Conservation (phyloP, 2,888 invertebrate species). For the Orthosia gracilis region DNA sequence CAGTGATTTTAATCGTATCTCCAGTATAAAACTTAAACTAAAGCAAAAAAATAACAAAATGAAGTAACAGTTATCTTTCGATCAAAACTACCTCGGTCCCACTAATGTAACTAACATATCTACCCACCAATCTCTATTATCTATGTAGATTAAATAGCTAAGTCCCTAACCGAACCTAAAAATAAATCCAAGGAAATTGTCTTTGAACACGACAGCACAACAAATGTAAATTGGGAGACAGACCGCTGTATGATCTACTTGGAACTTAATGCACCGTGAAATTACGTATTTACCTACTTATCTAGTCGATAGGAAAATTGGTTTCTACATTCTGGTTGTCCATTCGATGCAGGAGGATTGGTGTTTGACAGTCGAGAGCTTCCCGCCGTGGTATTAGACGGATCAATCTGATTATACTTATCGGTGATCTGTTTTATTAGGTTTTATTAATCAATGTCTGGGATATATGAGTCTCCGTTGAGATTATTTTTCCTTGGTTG, state of each 20-base stretch:
- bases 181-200: conserved; percentile 67
- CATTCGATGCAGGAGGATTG: conserved; percentile 82
- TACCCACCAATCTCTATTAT: conserved; percentile 60
- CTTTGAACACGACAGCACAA: conserved; percentile 69
- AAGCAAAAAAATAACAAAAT: not conserved
- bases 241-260: conserved; percentile 81
- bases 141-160: conserved; percentile 68
- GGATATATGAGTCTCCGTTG: conserved; percentile 26
- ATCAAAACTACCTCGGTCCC: not conserved
- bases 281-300: conserved; percentile 90
- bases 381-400: conserved; percentile 46
- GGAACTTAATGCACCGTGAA: conserved; percentile 87
- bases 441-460: conserved; percentile 59
- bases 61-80: not conserved
- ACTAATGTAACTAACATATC: conserved; percentile 39
- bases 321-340: conserved; percentile 83
- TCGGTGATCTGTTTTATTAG: conserved; percentile 64
- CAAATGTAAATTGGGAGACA: conserved; percentile 76
- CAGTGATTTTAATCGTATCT: no score
- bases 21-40: no score
- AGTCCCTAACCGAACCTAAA: conserved; percentile 61
- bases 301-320: conserved; percentile 89
- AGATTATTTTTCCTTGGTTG: conserved; percentile 4
- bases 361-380: conserved; percentile 79
- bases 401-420: conserved; percentile 67